Base-by-base conservation (phyloP, 2,888 invertebrate species). In the Agonopterix alstromeriana region DNA sequence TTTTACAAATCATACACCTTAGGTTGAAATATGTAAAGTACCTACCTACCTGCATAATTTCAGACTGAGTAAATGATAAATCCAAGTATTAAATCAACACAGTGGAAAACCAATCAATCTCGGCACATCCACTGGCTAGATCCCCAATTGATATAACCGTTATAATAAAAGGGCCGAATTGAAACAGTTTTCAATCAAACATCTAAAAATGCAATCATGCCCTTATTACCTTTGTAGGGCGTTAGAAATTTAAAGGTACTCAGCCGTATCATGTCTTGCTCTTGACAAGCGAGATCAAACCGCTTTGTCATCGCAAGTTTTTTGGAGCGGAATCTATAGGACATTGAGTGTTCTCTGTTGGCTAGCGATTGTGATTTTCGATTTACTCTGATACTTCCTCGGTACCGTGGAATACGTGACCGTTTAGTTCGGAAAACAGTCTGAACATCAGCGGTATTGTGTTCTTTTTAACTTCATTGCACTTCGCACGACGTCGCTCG, bases 291-390 rank as follows among this genome's bases (percentile, higher is more conserved):
- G 48, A 27, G 17, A n/a, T 27, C 41, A 35, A 49, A 49, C 8
- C 35, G 49, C 49, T 12, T 12, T n/a, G 46, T 49, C 49, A 49
- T 46, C 36, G 35, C 35, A 27, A 36, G 42, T 46, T 43, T 49
- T 10, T 43, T n/a, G 38, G 38, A 38, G n/a, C 27, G 27, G 27
- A 27, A 27, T 27, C 27, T 27, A 14, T 27, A 17, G 27, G 27
- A 27, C 27, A 27, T 5, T 27, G 27, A 27, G 27, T 11, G 48
- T 14, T 42, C 36, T 38, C 36, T 42, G 17, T 43, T 43, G 48
- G 43, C 10, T 17, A 10, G 43, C 35, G 11, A 17, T 45, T 36
- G 45, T 36, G 36, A 36, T 45, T 45, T 45, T 45, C 48, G 43
- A 43, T 45, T 48, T 41, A 48, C 45, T 48, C 11, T 10, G 44